Evolutionary conservation across 2,113 vertebrate genomes (phyloP), one percentile per base, ranked within the genome.

Genomic region (Paralichthys olivaceus): DNA sequence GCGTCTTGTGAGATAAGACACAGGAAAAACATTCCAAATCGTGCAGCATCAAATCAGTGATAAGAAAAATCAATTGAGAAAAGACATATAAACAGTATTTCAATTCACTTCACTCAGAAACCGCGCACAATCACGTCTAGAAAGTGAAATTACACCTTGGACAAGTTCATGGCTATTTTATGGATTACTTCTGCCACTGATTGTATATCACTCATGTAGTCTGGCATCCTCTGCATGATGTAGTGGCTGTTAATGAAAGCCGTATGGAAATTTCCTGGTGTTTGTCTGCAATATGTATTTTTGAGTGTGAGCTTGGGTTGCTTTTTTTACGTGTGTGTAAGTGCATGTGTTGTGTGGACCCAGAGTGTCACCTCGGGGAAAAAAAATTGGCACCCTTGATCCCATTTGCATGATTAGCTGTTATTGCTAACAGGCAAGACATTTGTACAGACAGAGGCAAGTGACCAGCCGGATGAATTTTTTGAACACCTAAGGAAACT

Each of bases 141-240:
- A 86, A 90, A 89, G 92, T 88, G 80, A 93, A 93, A 94, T 93
- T 85, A 88, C 74, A 91, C 65, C 69, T 89, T 83, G 66, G 69
- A 90, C 78, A 83, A 85, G 79, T 84, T 75, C 82, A 80, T 43
- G 77, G 78, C 70, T 80, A 83, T 91, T 91, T 90, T 87, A 84
- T 85, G 74, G 88, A 86, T 89, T 85, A 86, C 76, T 87, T 88
- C 87, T 80, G 58, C 77, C 74, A 25, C 82, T 91, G 90, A 93
- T 90, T 92, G 89, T 89, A 77, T 86, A 83, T 79, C 84, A 77
- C 88, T 91, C 83, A 68, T 83, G 69, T 72, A 61, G 47, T 82
- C 70, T 45, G 60, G 79, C 72, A 71, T 53, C 66, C 55, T 81
- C 67, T 66, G 58, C 1, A 8, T 69, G 79, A 85, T 80, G 78